Percentiles rank a stretch among this genome's conserved stretches.
Evolutionary conservation across 2,797 vertebrate species (phyloP).

Genomic region (Typhlichthys eigenmanni): DNA sequence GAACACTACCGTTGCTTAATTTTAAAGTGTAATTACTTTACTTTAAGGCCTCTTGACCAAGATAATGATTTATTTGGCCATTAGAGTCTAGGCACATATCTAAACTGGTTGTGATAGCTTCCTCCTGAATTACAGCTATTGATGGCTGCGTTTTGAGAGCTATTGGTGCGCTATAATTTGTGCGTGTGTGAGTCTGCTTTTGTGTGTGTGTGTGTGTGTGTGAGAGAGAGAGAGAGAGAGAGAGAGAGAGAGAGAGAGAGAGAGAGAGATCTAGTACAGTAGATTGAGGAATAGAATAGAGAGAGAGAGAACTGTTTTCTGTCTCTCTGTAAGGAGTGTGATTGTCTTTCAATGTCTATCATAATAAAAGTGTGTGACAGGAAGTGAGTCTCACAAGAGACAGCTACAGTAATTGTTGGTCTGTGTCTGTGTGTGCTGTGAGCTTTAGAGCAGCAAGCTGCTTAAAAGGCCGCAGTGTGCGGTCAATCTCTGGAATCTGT

Average conservation of each 20-base stretch:
- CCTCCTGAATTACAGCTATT: conserved; percentile 34
- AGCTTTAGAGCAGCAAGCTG: conserved; percentile 4
- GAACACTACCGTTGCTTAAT: conserved; percentile 29
- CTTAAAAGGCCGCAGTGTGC: conserved; percentile 6
- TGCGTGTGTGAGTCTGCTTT: conserved; percentile 3
- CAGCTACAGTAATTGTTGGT: conserved; percentile 1
- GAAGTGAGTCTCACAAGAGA: background rate
- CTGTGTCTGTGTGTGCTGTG: conserved; percentile 30
- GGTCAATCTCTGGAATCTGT: conserved; percentile 5
- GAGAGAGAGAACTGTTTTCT: no score
- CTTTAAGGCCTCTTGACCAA: no score
- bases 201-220: no score
- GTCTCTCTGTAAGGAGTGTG: no score
- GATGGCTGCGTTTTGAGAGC: conserved; percentile 51
- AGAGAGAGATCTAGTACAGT: no score
- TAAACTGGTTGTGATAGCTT: conserved; percentile 23
- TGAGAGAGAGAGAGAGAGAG: background rate
- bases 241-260: background rate
- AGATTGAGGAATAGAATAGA: no score
- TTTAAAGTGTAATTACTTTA: conserved; percentile 9
- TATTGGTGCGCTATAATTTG: conserved; percentile 49
- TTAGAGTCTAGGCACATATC: conserved; percentile 27
- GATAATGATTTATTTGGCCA: conserved; percentile 36
- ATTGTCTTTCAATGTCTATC: no score
- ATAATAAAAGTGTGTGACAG: conserved; percentile 2